A percentile compares a stretch with the other conserved stretches of the same genome.
These are phyloP conservation scores for Onychostruthus taczanowskii DNA, from an alignment of 2,113 vertebrate species.

Conservation along the genomic window DNA sequence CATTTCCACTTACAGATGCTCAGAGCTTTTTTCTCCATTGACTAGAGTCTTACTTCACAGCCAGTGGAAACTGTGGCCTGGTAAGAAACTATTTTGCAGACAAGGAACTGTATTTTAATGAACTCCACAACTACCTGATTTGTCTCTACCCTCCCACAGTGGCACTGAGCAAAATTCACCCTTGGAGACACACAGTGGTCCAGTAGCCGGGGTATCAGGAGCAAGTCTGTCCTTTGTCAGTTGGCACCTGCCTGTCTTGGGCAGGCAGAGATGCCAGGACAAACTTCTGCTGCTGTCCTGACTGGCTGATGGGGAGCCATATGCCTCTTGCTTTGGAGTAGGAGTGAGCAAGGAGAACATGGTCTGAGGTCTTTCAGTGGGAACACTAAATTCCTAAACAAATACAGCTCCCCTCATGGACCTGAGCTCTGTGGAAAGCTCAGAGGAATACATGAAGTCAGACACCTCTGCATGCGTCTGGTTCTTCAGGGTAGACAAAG, in stretches of 20 bases:
- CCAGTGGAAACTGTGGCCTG: not conserved
- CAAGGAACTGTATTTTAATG: not conserved
- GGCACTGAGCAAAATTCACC: not conserved
- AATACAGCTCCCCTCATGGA: not conserved
- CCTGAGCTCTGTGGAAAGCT: not conserved
- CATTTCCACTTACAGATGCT: not conserved
- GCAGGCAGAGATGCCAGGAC: not conserved
- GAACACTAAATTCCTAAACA: not conserved
- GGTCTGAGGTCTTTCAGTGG: not conserved
- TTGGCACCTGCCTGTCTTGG: not conserved
- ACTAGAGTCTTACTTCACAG: not conserved
- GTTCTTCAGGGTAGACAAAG: not conserved
- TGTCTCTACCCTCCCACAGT: not conserved
- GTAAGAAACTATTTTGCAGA: not conserved
- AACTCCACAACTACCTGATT: not conserved
- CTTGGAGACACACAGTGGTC: not conserved
- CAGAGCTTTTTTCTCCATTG: not conserved
- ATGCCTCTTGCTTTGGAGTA: not conserved
- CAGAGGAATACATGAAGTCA: not conserved
- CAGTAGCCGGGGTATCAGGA: not conserved
- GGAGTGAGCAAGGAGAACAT: not conserved
- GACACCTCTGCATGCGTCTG: not conserved
- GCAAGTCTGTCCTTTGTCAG: rapidly evolving
- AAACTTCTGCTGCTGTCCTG: not conserved
- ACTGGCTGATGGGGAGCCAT: not conserved